Percentiles rank a stretch among this genome's conserved stretches.
Evolutionary conservation across 2,113 vertebrate genomes (phyloP).

Genomic region (Isichthys henryi): DNA sequence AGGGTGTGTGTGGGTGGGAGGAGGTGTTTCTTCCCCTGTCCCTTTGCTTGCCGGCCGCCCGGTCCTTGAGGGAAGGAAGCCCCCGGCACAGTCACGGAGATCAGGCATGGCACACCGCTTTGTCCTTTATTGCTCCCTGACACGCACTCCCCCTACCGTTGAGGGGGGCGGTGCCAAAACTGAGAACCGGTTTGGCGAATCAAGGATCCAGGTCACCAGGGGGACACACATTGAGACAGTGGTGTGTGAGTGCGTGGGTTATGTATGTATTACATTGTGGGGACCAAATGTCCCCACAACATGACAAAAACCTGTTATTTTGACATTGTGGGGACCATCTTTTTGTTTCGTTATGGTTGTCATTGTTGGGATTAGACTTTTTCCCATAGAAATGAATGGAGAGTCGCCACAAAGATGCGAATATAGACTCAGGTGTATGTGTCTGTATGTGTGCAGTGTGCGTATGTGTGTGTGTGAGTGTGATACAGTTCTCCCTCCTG

Average conservation of each 20-base stretch:
- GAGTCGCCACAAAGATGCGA: neutral
- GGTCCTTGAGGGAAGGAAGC: neutral
- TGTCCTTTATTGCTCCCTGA: neutral
- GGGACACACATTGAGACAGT: neutral
- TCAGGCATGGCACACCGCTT: neutral
- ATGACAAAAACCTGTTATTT: neutral
- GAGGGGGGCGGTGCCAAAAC: neutral
- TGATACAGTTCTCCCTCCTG: slow-evolving; percentile 36
- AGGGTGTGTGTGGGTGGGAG: neutral
- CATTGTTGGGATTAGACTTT: neutral
- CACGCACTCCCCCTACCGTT: neutral
- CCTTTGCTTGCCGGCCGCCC: neutral
- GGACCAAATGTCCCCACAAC: neutral
- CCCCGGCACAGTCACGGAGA: neutral
- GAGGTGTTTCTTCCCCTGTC: neutral
- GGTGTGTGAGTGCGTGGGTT: neutral
- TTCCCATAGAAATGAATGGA: neutral
- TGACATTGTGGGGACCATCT: neutral
- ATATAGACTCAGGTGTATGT: neutral
- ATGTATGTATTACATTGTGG: neutral
- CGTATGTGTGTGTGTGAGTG: neutral
- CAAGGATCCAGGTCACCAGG: slow-evolving; percentile 10
- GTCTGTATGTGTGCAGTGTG: neutral
- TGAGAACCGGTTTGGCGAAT: neutral
- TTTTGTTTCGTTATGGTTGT: neutral